Conservation (phyloP, 2,888 invertebrate species). For the Chalcis sispes region DNA sequence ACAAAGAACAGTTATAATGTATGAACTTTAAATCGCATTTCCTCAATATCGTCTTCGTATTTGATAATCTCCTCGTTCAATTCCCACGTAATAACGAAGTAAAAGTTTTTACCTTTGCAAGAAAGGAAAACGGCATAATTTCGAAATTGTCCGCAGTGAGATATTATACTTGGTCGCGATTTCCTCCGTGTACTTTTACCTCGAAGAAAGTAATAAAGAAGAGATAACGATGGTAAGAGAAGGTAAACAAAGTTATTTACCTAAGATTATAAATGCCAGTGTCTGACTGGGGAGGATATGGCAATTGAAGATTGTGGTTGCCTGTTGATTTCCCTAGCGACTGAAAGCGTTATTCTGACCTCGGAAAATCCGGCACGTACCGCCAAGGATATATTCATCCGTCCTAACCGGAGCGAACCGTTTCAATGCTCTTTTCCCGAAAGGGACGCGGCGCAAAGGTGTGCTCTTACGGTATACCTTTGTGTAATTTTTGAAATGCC, state of each 20-base stretch:
- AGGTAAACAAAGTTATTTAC: constrained; percentile 59
- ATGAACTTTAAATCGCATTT: no score
- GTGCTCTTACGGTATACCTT: no score
- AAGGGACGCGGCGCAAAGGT: not conserved
- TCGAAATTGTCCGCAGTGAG: no score
- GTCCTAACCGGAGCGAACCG: constrained; percentile 17
- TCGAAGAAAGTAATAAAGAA: not conserved
- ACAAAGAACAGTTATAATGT: no score
- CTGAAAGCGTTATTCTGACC: constrained; percentile 62
- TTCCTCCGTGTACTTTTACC: not conserved
- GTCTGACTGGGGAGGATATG: constrained; percentile 59
- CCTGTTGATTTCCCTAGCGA: constrained; percentile 65
- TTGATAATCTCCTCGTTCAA: no score
- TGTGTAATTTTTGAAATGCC: no score
- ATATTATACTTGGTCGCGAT: no score
- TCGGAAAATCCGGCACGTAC: constrained; percentile 52
- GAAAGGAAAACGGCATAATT: no score
- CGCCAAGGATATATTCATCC: constrained; percentile 54
- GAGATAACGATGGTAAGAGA: constrained; percentile 38
- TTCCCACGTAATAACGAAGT: no score
- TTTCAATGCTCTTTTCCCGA: not conserved
- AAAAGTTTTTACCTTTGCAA: no score
- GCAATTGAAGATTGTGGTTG: constrained; percentile 62
- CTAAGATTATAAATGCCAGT: constrained; percentile 58
- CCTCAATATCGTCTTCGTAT: not conserved